Percentiles rank a stretch among this genome's conserved stretches.
Evolutionary conservation across 2,888 invertebrate genomes (phyloP).

Genomic region (Synanthedon vespiformis): DNA sequence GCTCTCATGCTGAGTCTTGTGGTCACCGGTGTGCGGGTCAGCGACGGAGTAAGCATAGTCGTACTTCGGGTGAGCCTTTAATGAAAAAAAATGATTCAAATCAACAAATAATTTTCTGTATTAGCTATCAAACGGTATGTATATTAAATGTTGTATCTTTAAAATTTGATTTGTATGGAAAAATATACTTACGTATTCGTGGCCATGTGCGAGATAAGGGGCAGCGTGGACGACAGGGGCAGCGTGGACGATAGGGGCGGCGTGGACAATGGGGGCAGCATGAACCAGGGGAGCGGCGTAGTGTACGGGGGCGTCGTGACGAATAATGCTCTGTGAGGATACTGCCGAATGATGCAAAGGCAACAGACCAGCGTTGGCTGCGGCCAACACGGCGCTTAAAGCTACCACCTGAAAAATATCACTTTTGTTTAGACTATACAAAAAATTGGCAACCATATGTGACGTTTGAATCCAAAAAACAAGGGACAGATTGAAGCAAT

Average conservation of each 20-base stretch:
- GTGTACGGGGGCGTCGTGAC: conserved; percentile 53
- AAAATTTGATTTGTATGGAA: background rate
- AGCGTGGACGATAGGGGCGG: conserved; percentile 15
- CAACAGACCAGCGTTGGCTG: conserved; percentile 69
- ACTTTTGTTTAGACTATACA: background rate
- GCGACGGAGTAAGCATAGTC: conserved; percentile 72
- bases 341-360: conserved; percentile 54
- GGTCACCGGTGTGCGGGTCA: conserved; percentile 73
- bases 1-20: conserved; percentile 72
- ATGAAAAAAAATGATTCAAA: background rate
- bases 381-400: conserved; percentile 59
- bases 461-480: too few relatives aligned
- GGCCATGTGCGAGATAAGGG: conserved; percentile 16
- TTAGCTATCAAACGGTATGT: too few relatives aligned
- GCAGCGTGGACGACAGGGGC: conserved; percentile 10
- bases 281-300: conserved; percentile 25
- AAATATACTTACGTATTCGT: conserved; percentile 42
- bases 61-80: conserved; percentile 72
- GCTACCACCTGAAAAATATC: conserved; percentile 39
- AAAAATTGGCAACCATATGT: too few relatives aligned
- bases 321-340: conserved; percentile 65
- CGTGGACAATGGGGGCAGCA: conserved; percentile 30
- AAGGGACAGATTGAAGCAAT: too few relatives aligned
- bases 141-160: background rate
- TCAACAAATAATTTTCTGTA: too few relatives aligned